Conservation (phyloP, 2,797 vertebrate species). For the Nyctibius grandis region DNA sequence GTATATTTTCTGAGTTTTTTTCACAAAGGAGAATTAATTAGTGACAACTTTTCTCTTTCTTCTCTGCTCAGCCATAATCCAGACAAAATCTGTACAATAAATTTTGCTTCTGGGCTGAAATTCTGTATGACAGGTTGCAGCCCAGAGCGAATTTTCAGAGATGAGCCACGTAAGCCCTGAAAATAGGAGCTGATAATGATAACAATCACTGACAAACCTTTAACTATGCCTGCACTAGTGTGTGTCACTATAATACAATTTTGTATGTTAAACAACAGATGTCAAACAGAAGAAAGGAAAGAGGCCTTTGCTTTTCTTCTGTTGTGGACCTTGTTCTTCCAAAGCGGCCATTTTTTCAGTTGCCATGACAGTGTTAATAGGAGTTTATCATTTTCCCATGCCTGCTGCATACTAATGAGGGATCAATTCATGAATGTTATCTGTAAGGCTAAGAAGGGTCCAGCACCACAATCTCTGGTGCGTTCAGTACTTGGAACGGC, state of each 20-base stretch:
- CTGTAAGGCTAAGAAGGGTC: conserved; percentile 69
- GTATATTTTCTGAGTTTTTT: neutral
- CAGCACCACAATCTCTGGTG: neutral
- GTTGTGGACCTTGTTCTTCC: conserved; percentile 79
- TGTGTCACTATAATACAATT: conserved; percentile 78
- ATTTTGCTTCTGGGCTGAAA: conserved; percentile 38
- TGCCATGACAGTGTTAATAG: conserved; percentile 87
- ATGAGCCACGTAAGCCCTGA: conserved; percentile 27
- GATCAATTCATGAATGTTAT: conserved; percentile 68
- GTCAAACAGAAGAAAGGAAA: conserved; percentile 84
- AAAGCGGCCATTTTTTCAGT: conserved; percentile 88
- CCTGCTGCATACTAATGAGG: conserved; percentile 76
- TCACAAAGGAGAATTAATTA: neutral
- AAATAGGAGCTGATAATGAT: conserved; percentile 23
- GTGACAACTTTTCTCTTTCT: neutral
- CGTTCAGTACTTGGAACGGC: neutral
- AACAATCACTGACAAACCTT: conserved; percentile 17
- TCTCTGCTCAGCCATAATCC: neutral
- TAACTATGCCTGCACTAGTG: neutral
- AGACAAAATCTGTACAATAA: neutral
- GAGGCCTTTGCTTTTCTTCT: conserved; percentile 81
- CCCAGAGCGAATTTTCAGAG: neutral
- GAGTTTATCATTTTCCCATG: conserved; percentile 85
- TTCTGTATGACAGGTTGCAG: conserved; percentile 18
- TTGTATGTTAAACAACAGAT: conserved; percentile 91